These are phyloP conservation scores for Drosophila tripunctata DNA, from an alignment of 2,888 invertebrate genomes.

Conservation along the genomic window DNA sequence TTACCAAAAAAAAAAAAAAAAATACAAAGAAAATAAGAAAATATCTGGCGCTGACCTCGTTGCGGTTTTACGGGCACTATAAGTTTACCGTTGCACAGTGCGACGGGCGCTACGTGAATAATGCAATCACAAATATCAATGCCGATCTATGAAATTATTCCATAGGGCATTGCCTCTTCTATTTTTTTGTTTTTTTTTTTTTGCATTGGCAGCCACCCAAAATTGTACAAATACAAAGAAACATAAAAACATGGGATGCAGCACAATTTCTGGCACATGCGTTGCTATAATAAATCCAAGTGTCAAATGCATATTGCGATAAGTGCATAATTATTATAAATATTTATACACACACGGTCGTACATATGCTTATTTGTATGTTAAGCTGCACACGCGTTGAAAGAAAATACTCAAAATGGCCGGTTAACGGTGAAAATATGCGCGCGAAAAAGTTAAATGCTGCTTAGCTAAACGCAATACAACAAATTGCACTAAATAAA, in stretches of 20 bases:
- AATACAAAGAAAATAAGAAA: too few species aligned
- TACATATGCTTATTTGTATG: too few species aligned
- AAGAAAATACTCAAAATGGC: conserved; percentile 4
- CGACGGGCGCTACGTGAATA: conserved; percentile 52
- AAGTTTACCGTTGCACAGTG: background rate
- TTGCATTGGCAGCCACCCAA: conserved; percentile 66
- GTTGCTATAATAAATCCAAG: conserved; percentile 49
- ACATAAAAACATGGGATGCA: too few species aligned
- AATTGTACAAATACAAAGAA: too few species aligned
- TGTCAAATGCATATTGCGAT: conserved; percentile 47
- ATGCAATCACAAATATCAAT: conserved; percentile 50
- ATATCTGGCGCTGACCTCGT: conserved; percentile 66
- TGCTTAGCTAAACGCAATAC: too few species aligned
- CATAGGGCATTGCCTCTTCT: conserved; percentile 15
- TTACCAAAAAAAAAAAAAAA: conserved; percentile 30
- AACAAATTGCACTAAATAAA: too few species aligned
- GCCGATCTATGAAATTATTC: conserved; percentile 26
- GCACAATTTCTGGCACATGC: conserved; percentile 35
- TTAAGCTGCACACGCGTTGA: background rate
- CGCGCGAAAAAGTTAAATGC: too few species aligned
- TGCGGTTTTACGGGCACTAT: conserved; percentile 34
- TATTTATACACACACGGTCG: too few species aligned
- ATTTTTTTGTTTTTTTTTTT: too few species aligned
- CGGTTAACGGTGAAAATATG: too few species aligned
- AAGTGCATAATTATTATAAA: conserved; percentile 34